A percentile compares a stretch with the other conserved stretches of the same genome.
Conservation (phyloP, 2,888 invertebrate genomes). For the Tetranychus truncatus region DNA sequence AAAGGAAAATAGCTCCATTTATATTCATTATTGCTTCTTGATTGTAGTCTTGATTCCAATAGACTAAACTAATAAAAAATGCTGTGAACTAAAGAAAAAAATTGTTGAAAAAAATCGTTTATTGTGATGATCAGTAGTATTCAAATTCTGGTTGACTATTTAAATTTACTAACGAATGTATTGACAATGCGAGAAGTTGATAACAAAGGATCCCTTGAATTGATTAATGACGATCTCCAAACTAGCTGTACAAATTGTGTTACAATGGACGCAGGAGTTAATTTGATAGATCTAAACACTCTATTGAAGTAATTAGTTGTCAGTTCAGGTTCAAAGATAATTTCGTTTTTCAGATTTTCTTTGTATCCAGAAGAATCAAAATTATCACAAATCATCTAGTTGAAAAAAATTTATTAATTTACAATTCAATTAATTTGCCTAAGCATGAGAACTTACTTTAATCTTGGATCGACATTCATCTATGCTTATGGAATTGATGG, state of each 20-base stretch:
- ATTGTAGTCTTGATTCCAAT: constrained; percentile 38
- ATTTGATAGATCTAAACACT: constrained; percentile 39
- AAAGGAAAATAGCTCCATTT: constrained; percentile 73
- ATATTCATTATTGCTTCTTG: constrained; percentile 84
- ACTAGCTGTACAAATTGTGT: neutral
- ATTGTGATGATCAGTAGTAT: neutral
- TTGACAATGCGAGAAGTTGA: constrained; percentile 71
- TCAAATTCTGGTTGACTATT: neutral
- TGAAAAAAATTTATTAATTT: neutral
- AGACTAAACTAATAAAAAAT: constrained; percentile 34
- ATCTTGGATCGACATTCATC: no score
- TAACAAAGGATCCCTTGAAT: constrained; percentile 70
- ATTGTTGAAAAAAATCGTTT: neutral
- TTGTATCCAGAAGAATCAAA: neutral
- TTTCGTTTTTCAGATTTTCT: neutral
- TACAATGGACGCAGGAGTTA: constrained; percentile 37
- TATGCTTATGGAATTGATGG: neutral
- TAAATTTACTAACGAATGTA: constrained; percentile 51
- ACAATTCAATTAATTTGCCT: no score
- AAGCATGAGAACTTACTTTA: no score
- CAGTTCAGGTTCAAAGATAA: neutral
- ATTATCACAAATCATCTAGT: neutral
- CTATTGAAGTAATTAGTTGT: neutral
- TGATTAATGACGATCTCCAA: constrained; percentile 62
- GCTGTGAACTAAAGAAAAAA: constrained; percentile 26